phyloP scores from a whole-genome alignment of 1,140 invertebrate genomes.

The Hyles euphorbiae region DNA sequence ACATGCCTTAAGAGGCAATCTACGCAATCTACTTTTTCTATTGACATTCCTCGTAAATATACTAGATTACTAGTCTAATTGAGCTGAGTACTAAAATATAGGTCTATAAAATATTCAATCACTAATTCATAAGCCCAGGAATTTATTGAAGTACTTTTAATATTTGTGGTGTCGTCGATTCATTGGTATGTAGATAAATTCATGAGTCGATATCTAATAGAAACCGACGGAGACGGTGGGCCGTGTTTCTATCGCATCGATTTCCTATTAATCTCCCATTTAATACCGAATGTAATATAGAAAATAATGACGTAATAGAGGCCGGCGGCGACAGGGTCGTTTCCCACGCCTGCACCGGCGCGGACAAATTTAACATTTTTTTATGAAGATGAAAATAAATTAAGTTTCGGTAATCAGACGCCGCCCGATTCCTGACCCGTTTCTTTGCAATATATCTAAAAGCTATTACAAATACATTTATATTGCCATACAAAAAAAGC shows the following conservation, averaged over 20 bases:
- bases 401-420: constrained; percentile 72
- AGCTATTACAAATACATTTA: constrained; percentile 76
- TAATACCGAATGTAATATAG: constrained; percentile 71
- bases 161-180: too few relatives aligned
- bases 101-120: too few relatives aligned
- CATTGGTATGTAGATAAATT: too few relatives aligned
- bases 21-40: too few relatives aligned
- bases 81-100: too few relatives aligned
- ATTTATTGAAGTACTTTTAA: too few relatives aligned
- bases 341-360: constrained; percentile 64
- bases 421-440: constrained; percentile 56
- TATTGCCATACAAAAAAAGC: constrained; percentile 70
- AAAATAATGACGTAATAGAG: constrained; percentile 73
- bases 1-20: too few relatives aligned
- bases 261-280: constrained; percentile 69
- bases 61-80: too few relatives aligned
- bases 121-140: too few relatives aligned
- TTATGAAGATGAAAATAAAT: constrained; percentile 68
- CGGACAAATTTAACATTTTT: constrained; percentile 59
- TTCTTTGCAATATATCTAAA: constrained; percentile 73
- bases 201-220: too few relatives aligned
- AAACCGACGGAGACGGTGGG: too few relatives aligned
- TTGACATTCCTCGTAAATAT: too few relatives aligned
- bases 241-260: constrained; percentile 38
- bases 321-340: constrained; percentile 68